Conservation (phyloP, 1,140 invertebrate genomes). For the Holcopasites calliopsidis region DNA sequence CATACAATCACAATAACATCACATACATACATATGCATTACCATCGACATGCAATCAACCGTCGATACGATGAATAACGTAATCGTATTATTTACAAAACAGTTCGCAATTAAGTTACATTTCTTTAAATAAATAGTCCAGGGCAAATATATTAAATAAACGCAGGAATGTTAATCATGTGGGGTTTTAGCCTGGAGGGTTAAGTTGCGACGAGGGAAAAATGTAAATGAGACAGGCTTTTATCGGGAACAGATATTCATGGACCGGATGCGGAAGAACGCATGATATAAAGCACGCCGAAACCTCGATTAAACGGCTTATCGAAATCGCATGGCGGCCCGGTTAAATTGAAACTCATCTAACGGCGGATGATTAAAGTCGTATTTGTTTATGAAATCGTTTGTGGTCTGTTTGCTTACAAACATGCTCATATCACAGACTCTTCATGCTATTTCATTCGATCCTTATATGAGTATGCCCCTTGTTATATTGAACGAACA, state of each 20-base stretch:
- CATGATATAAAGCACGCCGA: not conserved
- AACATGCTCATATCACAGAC: no score
- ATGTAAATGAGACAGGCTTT: constrained; percentile 19
- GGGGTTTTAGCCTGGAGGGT: not conserved
- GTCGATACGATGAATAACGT: not conserved
- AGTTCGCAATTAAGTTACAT: not conserved
- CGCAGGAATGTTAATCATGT: not conserved
- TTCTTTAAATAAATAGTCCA: not conserved
- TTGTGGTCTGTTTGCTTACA: not conserved
- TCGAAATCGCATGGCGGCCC: not conserved
- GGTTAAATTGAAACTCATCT: not conserved
- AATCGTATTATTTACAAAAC: constrained; percentile 15
- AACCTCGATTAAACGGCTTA: constrained; percentile 5
- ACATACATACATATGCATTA: no score
- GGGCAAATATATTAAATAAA: not conserved
- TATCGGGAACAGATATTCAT: not conserved
- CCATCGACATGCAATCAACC: not conserved
- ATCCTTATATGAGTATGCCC: no score
- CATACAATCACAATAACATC: not conserved
- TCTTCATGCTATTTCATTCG: no score
- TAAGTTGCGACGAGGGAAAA: not conserved
- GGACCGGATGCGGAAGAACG: not conserved
- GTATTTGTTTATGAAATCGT: not conserved
- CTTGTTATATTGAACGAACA: no score
- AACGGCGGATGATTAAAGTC: not conserved